Evolutionary conservation across 2,113 vertebrate genomes (phyloP).

Genomic region (Ramphastos sulfuratus): DNA sequence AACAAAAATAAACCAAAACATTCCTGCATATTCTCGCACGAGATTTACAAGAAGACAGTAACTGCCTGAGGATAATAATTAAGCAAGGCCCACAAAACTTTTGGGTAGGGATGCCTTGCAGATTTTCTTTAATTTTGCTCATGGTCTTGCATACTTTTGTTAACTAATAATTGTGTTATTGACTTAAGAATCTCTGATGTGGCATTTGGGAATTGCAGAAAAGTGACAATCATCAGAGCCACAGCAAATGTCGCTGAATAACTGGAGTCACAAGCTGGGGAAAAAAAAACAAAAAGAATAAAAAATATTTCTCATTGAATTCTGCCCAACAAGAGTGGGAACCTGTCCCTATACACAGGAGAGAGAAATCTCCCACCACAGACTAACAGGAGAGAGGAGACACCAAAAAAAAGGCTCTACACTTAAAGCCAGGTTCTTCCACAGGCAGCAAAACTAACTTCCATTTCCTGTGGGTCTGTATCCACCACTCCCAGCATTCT

Average conservation of each 20-base stretch:
- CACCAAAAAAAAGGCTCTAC: not conserved
- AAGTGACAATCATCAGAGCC: not conserved
- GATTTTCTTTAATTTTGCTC: not conserved
- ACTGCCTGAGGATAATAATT: not conserved
- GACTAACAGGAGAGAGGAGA: not conserved
- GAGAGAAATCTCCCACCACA: not conserved
- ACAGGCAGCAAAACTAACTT: not conserved
- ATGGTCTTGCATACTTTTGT: not conserved
- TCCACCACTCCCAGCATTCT: not conserved
- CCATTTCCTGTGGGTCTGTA: not conserved
- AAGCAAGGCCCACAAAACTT: not conserved
- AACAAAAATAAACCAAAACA: not conserved
- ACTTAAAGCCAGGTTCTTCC: not conserved
- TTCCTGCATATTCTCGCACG: not conserved
- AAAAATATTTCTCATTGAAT: not conserved
- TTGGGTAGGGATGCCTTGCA: not conserved
- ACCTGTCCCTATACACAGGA: not conserved
- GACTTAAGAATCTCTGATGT: not conserved
- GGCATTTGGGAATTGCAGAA: not conserved
- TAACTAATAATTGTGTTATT: not conserved
- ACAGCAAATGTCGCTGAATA: not conserved
- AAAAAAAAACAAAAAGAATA: not conserved
- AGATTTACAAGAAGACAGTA: conserved; percentile 21
- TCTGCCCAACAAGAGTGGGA: not conserved
- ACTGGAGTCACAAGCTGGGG: not conserved